phyloP scores from a whole-genome alignment of 1,140 invertebrate genomes.

The Macrostomum lignano region DNA sequence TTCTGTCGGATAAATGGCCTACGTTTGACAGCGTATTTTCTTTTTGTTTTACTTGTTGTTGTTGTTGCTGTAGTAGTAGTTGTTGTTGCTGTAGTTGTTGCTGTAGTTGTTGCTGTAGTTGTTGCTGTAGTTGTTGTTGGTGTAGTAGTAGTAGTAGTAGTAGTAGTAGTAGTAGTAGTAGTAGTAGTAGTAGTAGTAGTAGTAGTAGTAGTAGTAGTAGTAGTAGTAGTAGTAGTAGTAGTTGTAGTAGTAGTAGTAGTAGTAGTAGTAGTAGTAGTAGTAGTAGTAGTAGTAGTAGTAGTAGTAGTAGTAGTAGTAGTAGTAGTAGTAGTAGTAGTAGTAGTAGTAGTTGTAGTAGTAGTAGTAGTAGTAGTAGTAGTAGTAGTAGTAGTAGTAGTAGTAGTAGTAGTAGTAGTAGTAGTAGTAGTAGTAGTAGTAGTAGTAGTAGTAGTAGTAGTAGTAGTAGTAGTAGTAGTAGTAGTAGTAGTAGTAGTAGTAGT shows the following conservation, averaged over 20 bases:
- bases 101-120: too few relatives aligned
- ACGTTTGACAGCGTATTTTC: too few relatives aligned
- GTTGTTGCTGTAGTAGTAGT: too few relatives aligned
- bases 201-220: conserved; percentile 6
- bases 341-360: conserved; percentile 7
- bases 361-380: conserved; percentile 9
- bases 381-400: conserved; percentile 8
- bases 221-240: conserved; percentile 5
- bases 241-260: conserved; percentile 5
- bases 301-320: conserved; percentile 4
- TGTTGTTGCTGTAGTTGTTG: too few relatives aligned
- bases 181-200: conserved; percentile 5
- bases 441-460: conserved; percentile 9
- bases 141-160: conserved; percentile 5
- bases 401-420: conserved; percentile 9
- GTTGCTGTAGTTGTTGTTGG: too few relatives aligned
- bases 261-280: conserved; percentile 4
- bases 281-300: background rate
- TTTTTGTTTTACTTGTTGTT: too few relatives aligned
- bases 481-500: conserved; percentile 9
- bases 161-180: conserved; percentile 5
- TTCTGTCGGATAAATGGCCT: too few relatives aligned
- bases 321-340: conserved; percentile 6
- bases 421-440: conserved; percentile 8
- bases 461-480: conserved; percentile 9